Base-by-base conservation (phyloP, 1,140 invertebrate species). In the Sminthurinus signatus region DNA sequence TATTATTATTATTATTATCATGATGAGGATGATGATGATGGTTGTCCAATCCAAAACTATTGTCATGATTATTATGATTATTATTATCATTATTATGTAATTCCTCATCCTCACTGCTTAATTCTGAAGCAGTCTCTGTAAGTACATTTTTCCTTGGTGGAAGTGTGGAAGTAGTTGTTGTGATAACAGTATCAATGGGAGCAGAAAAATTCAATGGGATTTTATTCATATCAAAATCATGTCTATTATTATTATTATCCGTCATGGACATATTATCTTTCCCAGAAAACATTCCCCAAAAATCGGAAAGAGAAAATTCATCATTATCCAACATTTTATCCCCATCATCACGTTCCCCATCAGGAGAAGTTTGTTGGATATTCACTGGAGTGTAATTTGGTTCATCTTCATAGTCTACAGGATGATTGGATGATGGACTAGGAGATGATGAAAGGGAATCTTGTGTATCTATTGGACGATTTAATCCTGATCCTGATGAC, bases 321-420 rank as follows among this genome's bases (percentile, higher is more conserved):
- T 73, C 58, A 71, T 74, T 21, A 3, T 31, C 55, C n/a, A n/a
- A n/a, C n/a, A n/a, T n/a, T n/a, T n/a, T n/a, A 62, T 25, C 62
- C 72, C 43, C 72, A 72, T 23, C 70, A 72, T 23, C 63, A 51
- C 72, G 52, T 43, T 3, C 81, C 80, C 2, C 81, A 80, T n/a
- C 62, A 32, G 27, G 17, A 2, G 56, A 17, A 17, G 36, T 48
- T 28, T 59, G 42, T 28, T 59, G 42, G 23, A 66, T 43, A 36
- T 63, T 57, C 1, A 65, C 42, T 19, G 69, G 64, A 23, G 69
- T 62, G 48, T 51, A 62, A 21, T 50, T 61, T 1, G 23, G 32
- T 14, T 48, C 50, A 8, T 64, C 62, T 61, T 70, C 65, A 28
- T 69, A 65, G n/a, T 69, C 65, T 3, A 56, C 23, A n/a, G 27